Evolutionary conservation across 2,888 invertebrate genomes (phyloP).

Genomic region (Clanis bilineata): DNA sequence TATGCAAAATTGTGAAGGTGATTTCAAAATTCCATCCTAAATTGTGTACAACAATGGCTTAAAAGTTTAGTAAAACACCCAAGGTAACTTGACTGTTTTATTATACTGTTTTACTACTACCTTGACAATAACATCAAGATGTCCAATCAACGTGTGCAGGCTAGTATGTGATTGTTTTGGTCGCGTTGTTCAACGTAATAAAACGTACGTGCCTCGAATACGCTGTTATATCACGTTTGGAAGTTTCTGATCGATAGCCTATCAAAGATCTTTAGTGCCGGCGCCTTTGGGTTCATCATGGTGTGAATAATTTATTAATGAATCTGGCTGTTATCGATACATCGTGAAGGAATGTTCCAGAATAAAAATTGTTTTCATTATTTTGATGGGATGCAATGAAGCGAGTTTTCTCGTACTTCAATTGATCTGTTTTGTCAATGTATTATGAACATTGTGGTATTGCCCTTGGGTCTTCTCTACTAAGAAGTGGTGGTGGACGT

Average conservation of each 20-base stretch:
- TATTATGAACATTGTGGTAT: too few species aligned
- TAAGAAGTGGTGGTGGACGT: too few species aligned
- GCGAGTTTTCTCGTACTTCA: too few species aligned
- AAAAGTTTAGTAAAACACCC: background rate
- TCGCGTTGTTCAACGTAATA: background rate
- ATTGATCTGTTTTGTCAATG: too few species aligned
- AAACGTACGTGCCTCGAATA: background rate
- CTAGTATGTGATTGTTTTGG: slow-evolving; percentile 3
- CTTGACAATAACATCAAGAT: background rate
- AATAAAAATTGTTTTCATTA: background rate
- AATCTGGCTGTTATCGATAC: background rate
- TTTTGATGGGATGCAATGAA: too few species aligned
- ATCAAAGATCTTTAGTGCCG: background rate
- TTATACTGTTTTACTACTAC: too few species aligned
- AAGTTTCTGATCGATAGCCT: background rate
- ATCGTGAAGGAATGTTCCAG: background rate
- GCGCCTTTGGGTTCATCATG: background rate
- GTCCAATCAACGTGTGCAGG: background rate
- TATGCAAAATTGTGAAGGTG: too few species aligned
- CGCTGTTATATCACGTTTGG: background rate
- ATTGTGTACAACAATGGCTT: too few species aligned
- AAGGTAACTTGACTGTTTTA: too few species aligned
- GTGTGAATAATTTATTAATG: background rate
- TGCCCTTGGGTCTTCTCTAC: too few species aligned
- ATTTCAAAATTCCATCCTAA: too few species aligned